Conservation (phyloP, 2,113 vertebrate species). For the Brachyhypopomus occidentalis region DNA sequence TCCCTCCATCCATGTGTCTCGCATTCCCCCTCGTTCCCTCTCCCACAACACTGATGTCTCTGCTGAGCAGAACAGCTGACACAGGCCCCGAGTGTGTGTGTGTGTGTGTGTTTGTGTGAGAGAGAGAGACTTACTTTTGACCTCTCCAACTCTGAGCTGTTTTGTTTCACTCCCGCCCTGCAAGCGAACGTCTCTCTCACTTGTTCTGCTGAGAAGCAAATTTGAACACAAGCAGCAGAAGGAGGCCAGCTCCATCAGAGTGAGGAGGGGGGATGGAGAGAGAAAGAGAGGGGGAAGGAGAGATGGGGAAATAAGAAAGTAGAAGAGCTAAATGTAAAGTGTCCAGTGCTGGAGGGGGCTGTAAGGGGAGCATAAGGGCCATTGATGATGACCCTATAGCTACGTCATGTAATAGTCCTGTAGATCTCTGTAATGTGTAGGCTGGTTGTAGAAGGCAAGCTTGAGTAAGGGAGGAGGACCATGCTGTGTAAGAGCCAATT, state of each 20-base stretch:
- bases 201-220: background rate
- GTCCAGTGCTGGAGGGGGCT: background rate
- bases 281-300: background rate
- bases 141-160: slow-evolving; percentile 9
- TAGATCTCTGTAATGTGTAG: too few relatives aligned
- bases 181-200: slow-evolving; percentile 14
- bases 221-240: background rate
- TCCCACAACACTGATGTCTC: slow-evolving; percentile 7
- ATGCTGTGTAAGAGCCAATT: too few relatives aligned
- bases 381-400: slow-evolving; percentile 11
- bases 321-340: slow-evolving; percentile 16
- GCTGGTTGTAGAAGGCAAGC: too few relatives aligned
- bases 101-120: background rate
- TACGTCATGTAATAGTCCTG: background rate
- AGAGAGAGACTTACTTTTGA: background rate
- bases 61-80: background rate
- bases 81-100: slow-evolving; percentile 21
- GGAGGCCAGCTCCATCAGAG: background rate
- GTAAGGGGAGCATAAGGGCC: background rate
- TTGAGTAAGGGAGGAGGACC: background rate
- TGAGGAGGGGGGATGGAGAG: slow-evolving; percentile 7
- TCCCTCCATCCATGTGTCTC: slow-evolving; percentile 30
- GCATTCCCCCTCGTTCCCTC: background rate
- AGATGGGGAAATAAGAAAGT: too few relatives aligned
- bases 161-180: background rate